Conservation (phyloP, 1,140 invertebrate genomes). For the Zaprionus tsacasi region DNA sequence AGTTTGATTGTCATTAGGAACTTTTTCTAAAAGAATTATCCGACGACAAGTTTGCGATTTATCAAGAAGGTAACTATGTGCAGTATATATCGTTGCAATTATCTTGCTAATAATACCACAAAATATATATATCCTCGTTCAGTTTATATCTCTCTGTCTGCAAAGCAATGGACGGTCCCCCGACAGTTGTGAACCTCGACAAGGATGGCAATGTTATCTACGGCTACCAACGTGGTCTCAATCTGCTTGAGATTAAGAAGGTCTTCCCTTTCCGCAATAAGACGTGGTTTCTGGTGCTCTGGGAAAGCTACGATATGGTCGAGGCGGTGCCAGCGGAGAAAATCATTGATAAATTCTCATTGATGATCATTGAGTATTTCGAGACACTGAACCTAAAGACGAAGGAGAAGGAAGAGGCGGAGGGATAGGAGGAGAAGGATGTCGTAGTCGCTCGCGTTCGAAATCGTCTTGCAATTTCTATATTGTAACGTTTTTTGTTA, state of each 20-base stretch:
- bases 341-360: not conserved
- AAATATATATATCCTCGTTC: too few relatives aligned
- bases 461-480: not conserved
- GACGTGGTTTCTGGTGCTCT: conserved; percentile 13
- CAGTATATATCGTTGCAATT: too few relatives aligned
- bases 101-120: too few relatives aligned
- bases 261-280: not conserved
- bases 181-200: not conserved
- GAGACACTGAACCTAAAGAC: too few relatives aligned
- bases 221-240: conserved; percentile 10
- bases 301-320: conserved; percentile 22
- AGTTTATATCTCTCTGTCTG: too few relatives aligned
- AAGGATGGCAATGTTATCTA: conserved; percentile 23
- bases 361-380: not conserved
- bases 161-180: conserved; percentile 28
- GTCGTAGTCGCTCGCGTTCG: too few relatives aligned
- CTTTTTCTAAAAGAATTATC: too few relatives aligned
- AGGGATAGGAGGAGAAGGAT: too few relatives aligned
- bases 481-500: not conserved
- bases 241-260: not conserved
- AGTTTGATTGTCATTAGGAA: too few relatives aligned
- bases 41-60: too few relatives aligned
- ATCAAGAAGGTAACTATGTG: too few relatives aligned
- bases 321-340: conserved; percentile 21
- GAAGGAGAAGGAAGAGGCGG: not conserved